Evolutionary conservation across 2,113 vertebrate genomes (phyloP), one percentile per base, ranked within the genome.

Genomic region (Hippocampus barbouri): DNA sequence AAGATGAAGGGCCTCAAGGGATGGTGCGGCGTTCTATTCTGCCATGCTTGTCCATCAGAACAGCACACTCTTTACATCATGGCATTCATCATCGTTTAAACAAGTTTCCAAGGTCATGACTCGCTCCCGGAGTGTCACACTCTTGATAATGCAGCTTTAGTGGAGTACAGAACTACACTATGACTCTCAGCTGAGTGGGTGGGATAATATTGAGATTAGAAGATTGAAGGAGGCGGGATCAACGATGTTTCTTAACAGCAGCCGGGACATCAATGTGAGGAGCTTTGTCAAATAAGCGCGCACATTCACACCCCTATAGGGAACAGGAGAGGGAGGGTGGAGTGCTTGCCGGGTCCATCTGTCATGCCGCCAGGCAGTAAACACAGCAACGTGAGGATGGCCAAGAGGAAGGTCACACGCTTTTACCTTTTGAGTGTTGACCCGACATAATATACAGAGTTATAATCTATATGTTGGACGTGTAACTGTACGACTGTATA

Each of bases 131-230:
- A 64, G 71, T 21, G 25, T 18, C 74, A 47, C 69, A 15, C 59
- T 83, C 77, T 85, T 87, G 79, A 83, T 84, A 77, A 71, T 40
- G 56, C 27, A 59, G 34, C 34, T 63, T 15, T 20, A 74, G 67
- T 60, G 72, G 68, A 81, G 79, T 63, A 76, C 73, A 80, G 81
- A 84, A 86, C 83, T 77, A 84, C 86, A 86, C 80, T 83, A 80
- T 81, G 86, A 85, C 78, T 87, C 81, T 74, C 63, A 0, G 43
- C 76, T 65, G 41, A 83, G 72, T 8, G 8, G 62, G 10, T 15
- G 60, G 41, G 66, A 74, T 2, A 43, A 54, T 45, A 68, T 71
- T 69, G 60, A 72, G 66, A 78, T 70, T 47, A 54, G 51, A 30
- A 68, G 66, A 72, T 72, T 63, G 80, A 10, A 75, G 66, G 72